Evolutionary conservation across 2,113 vertebrate species (phyloP).

Genomic region (Octodon degus): DNA sequence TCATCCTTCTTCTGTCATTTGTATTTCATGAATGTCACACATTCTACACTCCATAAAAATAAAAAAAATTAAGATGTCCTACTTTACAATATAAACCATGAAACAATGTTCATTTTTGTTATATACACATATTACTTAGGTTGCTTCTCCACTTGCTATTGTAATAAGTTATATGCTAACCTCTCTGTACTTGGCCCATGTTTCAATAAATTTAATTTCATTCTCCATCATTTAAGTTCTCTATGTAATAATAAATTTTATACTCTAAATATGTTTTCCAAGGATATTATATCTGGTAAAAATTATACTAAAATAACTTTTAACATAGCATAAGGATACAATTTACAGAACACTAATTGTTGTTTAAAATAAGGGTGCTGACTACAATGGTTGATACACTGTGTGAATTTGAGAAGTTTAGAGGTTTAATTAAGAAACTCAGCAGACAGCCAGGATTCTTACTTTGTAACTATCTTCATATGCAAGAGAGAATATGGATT

Average conservation of each 20-base stretch:
- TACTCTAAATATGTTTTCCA: not conserved
- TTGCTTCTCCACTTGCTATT: not conserved
- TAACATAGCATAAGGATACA: not conserved
- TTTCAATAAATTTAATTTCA: constrained; percentile 17
- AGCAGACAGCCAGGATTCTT: too few relatives aligned
- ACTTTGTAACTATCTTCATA: too few relatives aligned
- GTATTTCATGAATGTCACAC: not conserved
- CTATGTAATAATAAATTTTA: not conserved
- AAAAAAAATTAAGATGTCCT: not conserved
- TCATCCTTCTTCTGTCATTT: not conserved
- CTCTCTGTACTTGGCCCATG: not conserved
- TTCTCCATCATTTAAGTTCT: not conserved
- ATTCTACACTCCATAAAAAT: not conserved
- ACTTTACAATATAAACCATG: not conserved
- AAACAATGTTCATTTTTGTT: not conserved
- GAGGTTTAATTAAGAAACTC: too few relatives aligned
- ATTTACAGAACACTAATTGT: not conserved
- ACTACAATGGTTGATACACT: too few relatives aligned
- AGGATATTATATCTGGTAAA: constrained; percentile 20
- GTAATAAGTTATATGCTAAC: not conserved
- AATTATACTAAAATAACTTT: not conserved
- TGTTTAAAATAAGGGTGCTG: constrained; percentile 5
- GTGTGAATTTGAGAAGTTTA: too few relatives aligned
- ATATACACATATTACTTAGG: not conserved
- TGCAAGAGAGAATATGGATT: too few relatives aligned